Percentiles rank a stretch among this genome's conserved stretches.
phyloP scores from a whole-genome alignment of 1,140 invertebrate species.

The Chionoecetes opilio region DNA sequence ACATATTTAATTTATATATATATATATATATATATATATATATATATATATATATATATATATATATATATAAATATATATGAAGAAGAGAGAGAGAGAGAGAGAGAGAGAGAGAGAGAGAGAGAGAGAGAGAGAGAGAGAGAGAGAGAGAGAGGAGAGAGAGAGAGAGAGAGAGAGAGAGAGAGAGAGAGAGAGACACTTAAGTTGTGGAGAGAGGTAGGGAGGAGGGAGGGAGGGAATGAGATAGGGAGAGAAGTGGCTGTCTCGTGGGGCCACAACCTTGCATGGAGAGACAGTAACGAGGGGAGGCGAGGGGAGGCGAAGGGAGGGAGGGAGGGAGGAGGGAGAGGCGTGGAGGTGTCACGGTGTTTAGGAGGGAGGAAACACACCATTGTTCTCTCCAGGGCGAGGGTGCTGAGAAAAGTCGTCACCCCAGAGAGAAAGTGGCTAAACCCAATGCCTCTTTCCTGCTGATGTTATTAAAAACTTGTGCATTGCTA shows the following conservation, averaged over 20 bases:
- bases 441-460: too few relatives aligned
- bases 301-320: not conserved
- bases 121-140: slow-evolving; percentile 4
- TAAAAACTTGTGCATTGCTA: too few relatives aligned
- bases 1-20: too few relatives aligned
- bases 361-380: not conserved
- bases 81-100: slow-evolving; percentile 27
- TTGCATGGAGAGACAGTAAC: not conserved
- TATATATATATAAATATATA: too few relatives aligned
- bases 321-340: not conserved
- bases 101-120: slow-evolving; percentile 27
- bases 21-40: too few relatives aligned
- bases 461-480: too few relatives aligned
- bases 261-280: not conserved
- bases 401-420: not conserved
- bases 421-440: too few relatives aligned
- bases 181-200: too few relatives aligned
- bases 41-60: too few relatives aligned
- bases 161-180: too few relatives aligned
- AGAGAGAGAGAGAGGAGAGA: not conserved
- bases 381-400: too few relatives aligned
- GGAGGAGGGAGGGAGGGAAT: not conserved
- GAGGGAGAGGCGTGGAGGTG: not conserved
- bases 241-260: slow-evolving; percentile 1
- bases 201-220: too few relatives aligned